Conservation (phyloP, 2,888 invertebrate species). For the Hecatera dysodea region DNA sequence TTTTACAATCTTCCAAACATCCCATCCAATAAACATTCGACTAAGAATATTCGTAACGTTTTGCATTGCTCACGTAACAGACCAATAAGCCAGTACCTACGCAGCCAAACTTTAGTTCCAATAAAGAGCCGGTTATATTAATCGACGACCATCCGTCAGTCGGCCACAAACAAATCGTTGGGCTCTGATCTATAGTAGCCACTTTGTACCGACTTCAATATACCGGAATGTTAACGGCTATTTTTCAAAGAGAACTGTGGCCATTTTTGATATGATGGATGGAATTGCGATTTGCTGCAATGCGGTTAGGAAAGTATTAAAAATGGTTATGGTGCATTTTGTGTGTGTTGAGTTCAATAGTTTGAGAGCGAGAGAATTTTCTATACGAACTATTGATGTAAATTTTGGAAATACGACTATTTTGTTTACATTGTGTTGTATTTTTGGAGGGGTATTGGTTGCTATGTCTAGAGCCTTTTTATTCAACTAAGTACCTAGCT, state of each 20-base stretch:
- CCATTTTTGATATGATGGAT: constrained; percentile 62
- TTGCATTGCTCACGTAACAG: not conserved
- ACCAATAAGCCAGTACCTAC: constrained; percentile 28
- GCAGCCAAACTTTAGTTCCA: constrained; percentile 69
- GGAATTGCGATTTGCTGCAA: constrained; percentile 52
- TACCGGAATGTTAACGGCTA: constrained; percentile 63
- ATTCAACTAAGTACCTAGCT: not conserved
- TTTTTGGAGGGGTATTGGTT: not conserved
- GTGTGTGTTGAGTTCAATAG: not conserved
- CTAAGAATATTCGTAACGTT: not conserved
- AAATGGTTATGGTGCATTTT: constrained; percentile 13
- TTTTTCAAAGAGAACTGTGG: constrained; percentile 60
- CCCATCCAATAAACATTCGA: not conserved
- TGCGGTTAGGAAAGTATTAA: constrained; percentile 48
- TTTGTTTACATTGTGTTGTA: not conserved
- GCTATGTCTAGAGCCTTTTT: not conserved
- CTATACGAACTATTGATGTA: too few species aligned
- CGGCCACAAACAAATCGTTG: constrained; percentile 80
- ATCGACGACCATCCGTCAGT: constrained; percentile 78
- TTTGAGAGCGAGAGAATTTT: not conserved
- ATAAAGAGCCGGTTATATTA: constrained; percentile 78
- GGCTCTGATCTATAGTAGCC: constrained; percentile 75
- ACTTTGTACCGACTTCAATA: constrained; percentile 76
- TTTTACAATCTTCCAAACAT: too few species aligned
- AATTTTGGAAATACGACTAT: not conserved